These are phyloP conservation scores for Cirrhinus mrigala DNA, from an alignment of 2,797 vertebrate species.

Conservation along the genomic window DNA sequence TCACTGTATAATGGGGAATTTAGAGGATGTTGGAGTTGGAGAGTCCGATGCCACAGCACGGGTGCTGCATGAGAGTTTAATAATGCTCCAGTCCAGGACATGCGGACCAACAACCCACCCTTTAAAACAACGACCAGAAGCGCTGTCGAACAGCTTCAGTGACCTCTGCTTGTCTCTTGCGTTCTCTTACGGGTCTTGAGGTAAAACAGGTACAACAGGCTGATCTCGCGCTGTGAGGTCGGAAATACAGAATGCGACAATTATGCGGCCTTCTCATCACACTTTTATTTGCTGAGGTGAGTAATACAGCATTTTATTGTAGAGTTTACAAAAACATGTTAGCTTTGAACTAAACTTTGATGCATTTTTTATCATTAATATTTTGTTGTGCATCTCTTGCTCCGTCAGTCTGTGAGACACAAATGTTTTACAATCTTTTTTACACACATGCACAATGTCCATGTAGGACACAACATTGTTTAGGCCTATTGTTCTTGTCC, in stretches of 20 bases:
- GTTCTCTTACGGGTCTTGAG: background rate
- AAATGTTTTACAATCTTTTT: background rate
- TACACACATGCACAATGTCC: conserved; percentile 4
- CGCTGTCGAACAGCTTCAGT: too few relatives aligned
- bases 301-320: background rate
- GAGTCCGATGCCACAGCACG: background rate
- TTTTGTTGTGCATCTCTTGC: background rate
- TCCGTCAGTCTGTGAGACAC: background rate
- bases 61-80: background rate
- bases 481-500: conserved; percentile 43
- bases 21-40: background rate
- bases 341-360: background rate
- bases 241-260: conserved; percentile 12
- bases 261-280: conserved; percentile 7
- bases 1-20: conserved; percentile 1
- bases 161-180: background rate
- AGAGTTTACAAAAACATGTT: background rate
- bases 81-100: conserved; percentile 2
- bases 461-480: conserved; percentile 24
- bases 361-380: background rate
- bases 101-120: background rate
- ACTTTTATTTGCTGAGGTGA: conserved; percentile 29
- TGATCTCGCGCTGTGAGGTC: background rate
- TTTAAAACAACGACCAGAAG: background rate
- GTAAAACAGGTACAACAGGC: background rate